These are phyloP conservation scores for Parapsyche elsis DNA, from an alignment of 1,140 invertebrate genomes.

Conservation along the genomic window DNA sequence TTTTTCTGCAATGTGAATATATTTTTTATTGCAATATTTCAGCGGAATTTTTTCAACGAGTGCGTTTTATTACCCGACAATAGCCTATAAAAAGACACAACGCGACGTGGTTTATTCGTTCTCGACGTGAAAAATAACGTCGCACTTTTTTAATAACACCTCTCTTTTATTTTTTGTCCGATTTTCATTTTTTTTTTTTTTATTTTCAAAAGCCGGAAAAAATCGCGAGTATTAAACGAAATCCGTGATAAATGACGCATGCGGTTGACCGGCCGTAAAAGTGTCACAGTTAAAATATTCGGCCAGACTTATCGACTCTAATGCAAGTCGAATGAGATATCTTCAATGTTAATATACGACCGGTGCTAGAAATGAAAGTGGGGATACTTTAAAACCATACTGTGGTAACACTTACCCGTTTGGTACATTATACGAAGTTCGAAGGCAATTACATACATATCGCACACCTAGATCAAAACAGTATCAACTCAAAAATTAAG, in stretches of 20 bases:
- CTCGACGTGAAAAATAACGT: constrained; percentile 20
- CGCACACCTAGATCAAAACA: no score
- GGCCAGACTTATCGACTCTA: neutral
- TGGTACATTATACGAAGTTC: no score
- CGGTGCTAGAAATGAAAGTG: neutral
- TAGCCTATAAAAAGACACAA: constrained; percentile 44
- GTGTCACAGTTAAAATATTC: constrained; percentile 29
- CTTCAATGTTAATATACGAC: neutral
- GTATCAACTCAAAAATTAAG: no score
- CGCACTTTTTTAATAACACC: constrained; percentile 35
- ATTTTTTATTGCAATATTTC: constrained; percentile 40
- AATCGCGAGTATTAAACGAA: constrained; percentile 38
- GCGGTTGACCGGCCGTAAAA: constrained; percentile 39
- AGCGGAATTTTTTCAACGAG: constrained; percentile 45
- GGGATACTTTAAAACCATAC: no score
- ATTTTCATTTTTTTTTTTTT: constrained; percentile 41
- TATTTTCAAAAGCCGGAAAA: constrained; percentile 21
- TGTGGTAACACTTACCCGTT: no score
- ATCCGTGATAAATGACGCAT: constrained; percentile 43
- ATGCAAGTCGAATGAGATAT: neutral
- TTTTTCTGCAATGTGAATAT: neutral
- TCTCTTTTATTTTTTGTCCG: constrained; percentile 23
- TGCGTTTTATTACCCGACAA: constrained; percentile 51
- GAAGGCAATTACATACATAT: no score
- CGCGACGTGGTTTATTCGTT: constrained; percentile 35